Evolutionary conservation across 1,140 invertebrate species (phyloP).

Genomic region (Drosophila lowei): DNA sequence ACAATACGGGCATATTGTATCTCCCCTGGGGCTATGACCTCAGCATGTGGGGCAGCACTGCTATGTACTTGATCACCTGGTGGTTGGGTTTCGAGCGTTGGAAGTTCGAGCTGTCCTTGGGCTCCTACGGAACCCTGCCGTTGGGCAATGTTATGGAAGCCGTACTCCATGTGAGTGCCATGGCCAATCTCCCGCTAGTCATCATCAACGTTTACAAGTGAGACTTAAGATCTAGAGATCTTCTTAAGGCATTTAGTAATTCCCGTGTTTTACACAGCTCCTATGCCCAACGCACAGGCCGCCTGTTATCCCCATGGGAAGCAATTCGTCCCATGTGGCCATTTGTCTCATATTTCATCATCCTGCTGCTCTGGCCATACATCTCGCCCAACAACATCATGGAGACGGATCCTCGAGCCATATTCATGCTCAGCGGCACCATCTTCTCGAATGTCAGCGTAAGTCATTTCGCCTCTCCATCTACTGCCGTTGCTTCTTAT

Average conservation of each 20-base stretch:
- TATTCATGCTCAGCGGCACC: conserved; percentile 94
- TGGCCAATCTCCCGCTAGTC: conserved; percentile 93
- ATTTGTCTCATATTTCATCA: conserved; percentile 88
- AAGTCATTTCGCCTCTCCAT: conserved; percentile 84
- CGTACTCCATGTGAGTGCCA: conserved; percentile 91
- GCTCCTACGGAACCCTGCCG: conserved; percentile 84
- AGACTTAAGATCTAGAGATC: conserved; percentile 70
- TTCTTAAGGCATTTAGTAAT: neutral
- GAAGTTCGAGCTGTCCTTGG: conserved; percentile 90
- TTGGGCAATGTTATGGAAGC: conserved; percentile 92
- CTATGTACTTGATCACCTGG: conserved; percentile 81
- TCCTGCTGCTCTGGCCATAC: conserved; percentile 91
- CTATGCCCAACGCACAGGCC: conserved; percentile 91
- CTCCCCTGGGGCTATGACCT: conserved; percentile 98
- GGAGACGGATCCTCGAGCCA: conserved; percentile 90
- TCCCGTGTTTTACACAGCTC: conserved; percentile 85
- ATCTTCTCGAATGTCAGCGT: conserved; percentile 98
- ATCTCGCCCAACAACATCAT: conserved; percentile 91
- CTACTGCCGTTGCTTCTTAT: conserved; percentile 1
- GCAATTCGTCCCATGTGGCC: conserved; percentile 93
- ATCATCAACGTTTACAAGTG: conserved; percentile 95
- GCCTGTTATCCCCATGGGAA: conserved; percentile 90
- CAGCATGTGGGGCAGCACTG: conserved; percentile 89
- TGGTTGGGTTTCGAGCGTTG: conserved; percentile 90
- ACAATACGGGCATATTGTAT: conserved; percentile 97